Evolutionary conservation across 2,797 vertebrate species (phyloP).

Genomic region (Cirrhinus molitorella): DNA sequence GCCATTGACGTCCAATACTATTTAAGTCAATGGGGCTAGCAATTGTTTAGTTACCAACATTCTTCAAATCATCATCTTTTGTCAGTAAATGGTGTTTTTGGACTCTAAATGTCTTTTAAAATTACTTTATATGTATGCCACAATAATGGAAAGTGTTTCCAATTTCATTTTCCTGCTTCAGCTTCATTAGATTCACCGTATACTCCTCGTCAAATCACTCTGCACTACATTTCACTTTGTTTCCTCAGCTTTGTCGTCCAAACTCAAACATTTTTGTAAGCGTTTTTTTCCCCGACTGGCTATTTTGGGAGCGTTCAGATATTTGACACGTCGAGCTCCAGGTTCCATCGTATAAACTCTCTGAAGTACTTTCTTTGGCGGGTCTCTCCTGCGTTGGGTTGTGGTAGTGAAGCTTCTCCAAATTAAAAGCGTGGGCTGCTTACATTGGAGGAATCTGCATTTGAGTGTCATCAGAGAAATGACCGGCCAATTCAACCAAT

Average conservation of each 20-base stretch:
- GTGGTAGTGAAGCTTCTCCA: slow-evolving; percentile 67
- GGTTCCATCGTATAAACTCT: slow-evolving; percentile 61
- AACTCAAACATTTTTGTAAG: slow-evolving; percentile 12
- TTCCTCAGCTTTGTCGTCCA: slow-evolving; percentile 6
- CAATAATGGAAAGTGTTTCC: neutral
- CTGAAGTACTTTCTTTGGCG: slow-evolving; percentile 73
- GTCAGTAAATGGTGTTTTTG: neutral
- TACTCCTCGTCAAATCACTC: neutral
- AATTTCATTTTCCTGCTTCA: neutral
- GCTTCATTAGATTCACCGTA: neutral
- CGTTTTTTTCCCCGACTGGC: neutral
- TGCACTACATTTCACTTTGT: slow-evolving; percentile 4
- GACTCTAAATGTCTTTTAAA: neutral
- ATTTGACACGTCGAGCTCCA: slow-evolving; percentile 34
- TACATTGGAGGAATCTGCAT: slow-evolving; percentile 73
- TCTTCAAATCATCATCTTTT: neutral
- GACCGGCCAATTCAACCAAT: slow-evolving; percentile 57
- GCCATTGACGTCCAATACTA: neutral
- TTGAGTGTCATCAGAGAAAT: slow-evolving; percentile 67
- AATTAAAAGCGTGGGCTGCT: slow-evolving; percentile 65
- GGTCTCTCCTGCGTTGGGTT: slow-evolving; percentile 43
- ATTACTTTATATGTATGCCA: neutral
- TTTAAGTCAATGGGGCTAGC: neutral
- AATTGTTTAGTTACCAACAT: neutral
- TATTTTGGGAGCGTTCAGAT: slow-evolving; percentile 25